These are phyloP conservation scores for Pseudochirops cupreus DNA, from an alignment of 2,797 vertebrate species.

Conservation along the genomic window DNA sequence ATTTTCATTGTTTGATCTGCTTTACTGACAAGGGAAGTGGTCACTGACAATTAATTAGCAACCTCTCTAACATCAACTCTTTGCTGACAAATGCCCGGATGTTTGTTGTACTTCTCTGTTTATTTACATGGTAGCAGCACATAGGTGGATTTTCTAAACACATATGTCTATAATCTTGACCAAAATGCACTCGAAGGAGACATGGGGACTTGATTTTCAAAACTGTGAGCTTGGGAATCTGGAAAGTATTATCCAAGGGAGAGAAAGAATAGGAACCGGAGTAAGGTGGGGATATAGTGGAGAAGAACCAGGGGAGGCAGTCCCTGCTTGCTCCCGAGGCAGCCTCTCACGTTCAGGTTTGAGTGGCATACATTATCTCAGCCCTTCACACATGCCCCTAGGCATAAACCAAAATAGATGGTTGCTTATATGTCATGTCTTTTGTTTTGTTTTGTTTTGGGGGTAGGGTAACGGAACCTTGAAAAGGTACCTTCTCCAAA, in stretches of 20 bases:
- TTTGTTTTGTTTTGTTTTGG: neutral
- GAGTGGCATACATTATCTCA: slow-evolving; percentile 21
- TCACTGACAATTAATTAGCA: neutral
- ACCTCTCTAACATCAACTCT: slow-evolving; percentile 57
- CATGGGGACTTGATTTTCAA: slow-evolving; percentile 71
- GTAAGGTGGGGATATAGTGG: neutral
- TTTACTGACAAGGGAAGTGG: neutral
- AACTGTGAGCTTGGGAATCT: slow-evolving; percentile 54
- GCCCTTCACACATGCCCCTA: neutral
- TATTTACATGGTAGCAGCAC: slow-evolving; percentile 63
- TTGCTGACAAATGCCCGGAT: slow-evolving; percentile 62
- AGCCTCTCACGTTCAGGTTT: neutral
- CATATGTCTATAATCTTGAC: slow-evolving; percentile 73
- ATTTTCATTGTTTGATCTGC: slow-evolving; percentile 56
- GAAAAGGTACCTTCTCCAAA: neutral
- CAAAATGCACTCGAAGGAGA: slow-evolving; percentile 68
- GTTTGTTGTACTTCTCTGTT: slow-evolving; percentile 54
- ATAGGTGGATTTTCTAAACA: slow-evolving; percentile 48
- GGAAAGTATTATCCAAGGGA: slow-evolving; percentile 68
- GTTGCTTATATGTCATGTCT: neutral
- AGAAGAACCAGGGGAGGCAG: neutral
- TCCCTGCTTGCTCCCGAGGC: slow-evolving; percentile 10
- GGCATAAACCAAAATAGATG: neutral
- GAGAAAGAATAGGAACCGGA: slow-evolving; percentile 35
- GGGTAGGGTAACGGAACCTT: neutral